Conservation (phyloP, 2,113 vertebrate genomes). For the Vireo altiloquus region DNA sequence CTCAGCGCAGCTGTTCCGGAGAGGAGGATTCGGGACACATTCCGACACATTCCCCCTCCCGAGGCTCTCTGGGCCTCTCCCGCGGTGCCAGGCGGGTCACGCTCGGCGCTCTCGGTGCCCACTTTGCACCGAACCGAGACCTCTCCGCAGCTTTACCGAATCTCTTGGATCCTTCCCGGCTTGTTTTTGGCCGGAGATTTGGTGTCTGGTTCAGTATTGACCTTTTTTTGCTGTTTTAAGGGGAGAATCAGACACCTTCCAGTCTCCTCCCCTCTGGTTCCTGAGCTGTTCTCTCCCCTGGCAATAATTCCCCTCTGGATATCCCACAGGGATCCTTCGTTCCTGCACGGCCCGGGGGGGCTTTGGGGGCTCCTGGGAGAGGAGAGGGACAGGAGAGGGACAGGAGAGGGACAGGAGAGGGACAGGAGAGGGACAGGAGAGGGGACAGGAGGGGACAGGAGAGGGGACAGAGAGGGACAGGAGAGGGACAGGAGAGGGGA, state of each 20-base stretch:
- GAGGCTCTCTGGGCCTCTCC: no score
- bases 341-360: no score
- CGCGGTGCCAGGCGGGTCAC: no score
- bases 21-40: no score
- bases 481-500: no score
- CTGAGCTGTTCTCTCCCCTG: neutral
- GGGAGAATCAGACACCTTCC: neutral
- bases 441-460: no score
- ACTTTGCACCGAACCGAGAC: neutral
- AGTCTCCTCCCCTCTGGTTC: neutral
- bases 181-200: rapidly evolving
- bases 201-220: neutral
- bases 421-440: no score
- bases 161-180: neutral
- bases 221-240: neutral
- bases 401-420: no score
- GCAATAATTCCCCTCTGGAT: neutral
- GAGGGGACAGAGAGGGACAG: no score
- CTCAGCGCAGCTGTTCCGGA: no score
- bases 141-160: rapidly evolving
- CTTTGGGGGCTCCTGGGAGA: neutral
- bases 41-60: no score
- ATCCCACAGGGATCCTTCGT: neutral
- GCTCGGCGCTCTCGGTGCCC: neutral
- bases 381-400: neutral